phyloP scores from a whole-genome alignment of 2,888 invertebrate genomes.

The Orchestes rusci region DNA sequence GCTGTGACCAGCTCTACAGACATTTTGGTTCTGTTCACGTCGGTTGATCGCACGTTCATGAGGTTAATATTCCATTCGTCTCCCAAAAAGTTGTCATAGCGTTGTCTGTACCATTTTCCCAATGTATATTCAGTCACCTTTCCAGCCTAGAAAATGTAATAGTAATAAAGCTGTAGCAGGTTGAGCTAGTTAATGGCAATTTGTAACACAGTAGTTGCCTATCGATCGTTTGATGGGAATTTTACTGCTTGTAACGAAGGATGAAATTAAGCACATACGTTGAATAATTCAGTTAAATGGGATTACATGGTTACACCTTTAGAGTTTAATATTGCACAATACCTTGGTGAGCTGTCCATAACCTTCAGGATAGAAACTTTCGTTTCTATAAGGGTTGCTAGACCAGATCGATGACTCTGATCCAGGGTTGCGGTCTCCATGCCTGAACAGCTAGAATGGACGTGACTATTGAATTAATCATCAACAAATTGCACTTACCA shows the following conservation, averaged over 20 bases:
- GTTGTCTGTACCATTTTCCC: slow-evolving; percentile 54
- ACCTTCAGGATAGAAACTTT: slow-evolving; percentile 12
- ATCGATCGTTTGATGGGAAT: too few species aligned
- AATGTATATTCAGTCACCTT: slow-evolving; percentile 54
- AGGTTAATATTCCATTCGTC: slow-evolving; percentile 49
- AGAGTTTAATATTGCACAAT: background rate
- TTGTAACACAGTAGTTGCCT: too few species aligned
- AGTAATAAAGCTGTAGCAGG: too few species aligned
- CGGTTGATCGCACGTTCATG: slow-evolving; percentile 50
- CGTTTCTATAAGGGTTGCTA: slow-evolving; percentile 8
- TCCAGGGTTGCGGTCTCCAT: slow-evolving; percentile 18
- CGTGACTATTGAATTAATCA: too few species aligned
- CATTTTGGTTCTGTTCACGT: slow-evolving; percentile 63
- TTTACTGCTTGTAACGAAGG: background rate
- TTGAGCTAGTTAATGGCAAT: too few species aligned
- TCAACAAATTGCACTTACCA: too few species aligned
- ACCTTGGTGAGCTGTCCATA: slow-evolving; percentile 17
- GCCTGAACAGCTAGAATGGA: slow-evolving; percentile 15
- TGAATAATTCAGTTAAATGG: background rate
- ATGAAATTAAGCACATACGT: background rate
- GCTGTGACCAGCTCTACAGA: slow-evolving; percentile 59
- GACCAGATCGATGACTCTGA: too few species aligned
- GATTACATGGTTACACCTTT: background rate
- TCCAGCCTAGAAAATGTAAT: slow-evolving; percentile 47
- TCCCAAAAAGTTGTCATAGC: slow-evolving; percentile 54